Base-by-base conservation (phyloP, 1,140 invertebrate genomes). In the Proales similis region DNA sequence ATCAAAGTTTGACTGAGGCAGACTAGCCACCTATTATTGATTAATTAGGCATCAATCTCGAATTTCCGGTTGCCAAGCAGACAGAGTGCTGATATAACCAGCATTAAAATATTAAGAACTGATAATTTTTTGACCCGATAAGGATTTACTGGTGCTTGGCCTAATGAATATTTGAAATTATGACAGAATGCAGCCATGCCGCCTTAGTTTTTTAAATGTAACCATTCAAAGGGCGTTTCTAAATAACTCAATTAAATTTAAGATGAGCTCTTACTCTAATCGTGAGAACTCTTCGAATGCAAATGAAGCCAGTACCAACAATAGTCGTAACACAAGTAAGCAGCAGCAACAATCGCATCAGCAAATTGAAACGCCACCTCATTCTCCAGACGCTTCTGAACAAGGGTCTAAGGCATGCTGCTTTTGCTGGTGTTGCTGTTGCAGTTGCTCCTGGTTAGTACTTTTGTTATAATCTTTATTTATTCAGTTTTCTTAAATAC, bases 371-470 rank as follows among this genome's bases (percentile, higher is more conserved):
- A 45, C 57, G 24, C 42, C 39, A 19, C 39, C 39, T 5, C 33
- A 45, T 29, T 61, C 57, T 12, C 57, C 57, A 5, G 39, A 45
- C 19, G n/a, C 22, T 14, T 45, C 39, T 17, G 57, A 61, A 30
- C 57, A 61, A 19, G 57, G 39, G 19, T 61, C 57, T 20, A 61
- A 61, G 36, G 57, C 57, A n/a, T 61, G 57, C 47, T 61, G 57
- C 27, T 61, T 61, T 61, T 61, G 57, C 26, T 61, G 57, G 57
- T 61, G 57, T 61, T 61, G 57, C 39, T 61, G 57, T 46, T 61
- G 57, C 26, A 45, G 39, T 29, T 61, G 57, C 36, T 61, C 57
- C 22, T 61, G 57, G 57, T 61, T 33, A 45, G 9, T 27, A 24
- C 11, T 29, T 19, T 29, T 24, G 20, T 53, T 53, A 1, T 5